phyloP scores from a whole-genome alignment of 2,888 invertebrate species.

The Ormyrus rosae region DNA sequence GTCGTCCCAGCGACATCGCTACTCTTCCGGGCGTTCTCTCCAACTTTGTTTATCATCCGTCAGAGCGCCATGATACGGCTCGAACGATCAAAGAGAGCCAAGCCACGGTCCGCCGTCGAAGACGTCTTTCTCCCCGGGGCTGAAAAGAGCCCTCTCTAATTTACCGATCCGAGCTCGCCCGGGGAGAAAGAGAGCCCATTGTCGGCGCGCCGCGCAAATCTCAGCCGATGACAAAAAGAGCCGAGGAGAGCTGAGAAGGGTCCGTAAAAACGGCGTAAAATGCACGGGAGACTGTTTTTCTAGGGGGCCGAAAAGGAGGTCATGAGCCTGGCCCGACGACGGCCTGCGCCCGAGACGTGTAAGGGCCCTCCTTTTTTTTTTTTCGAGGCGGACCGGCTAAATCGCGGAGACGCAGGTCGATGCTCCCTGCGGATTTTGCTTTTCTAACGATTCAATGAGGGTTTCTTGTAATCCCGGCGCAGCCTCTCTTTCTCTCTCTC shows the following conservation, averaged over 20 bases:
- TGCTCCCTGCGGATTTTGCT: conserved; percentile 13
- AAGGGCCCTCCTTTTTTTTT: conserved; percentile 12
- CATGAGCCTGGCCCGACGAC: conserved; percentile 11
- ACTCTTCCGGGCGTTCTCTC: background rate
- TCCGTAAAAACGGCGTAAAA: conserved; percentile 46
- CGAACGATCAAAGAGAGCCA: conserved; percentile 12
- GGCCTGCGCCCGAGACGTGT: too few relatives aligned
- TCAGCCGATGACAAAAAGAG: conserved; percentile 32
- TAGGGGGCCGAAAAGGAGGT: conserved; percentile 25
- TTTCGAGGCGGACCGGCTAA: background rate
- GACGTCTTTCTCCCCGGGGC: background rate
- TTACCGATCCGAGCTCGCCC: too few relatives aligned
- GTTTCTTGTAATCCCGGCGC: conserved; percentile 24
- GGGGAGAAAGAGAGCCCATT: background rate
- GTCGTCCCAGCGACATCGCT: too few relatives aligned
- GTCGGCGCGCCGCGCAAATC: conserved; percentile 31
- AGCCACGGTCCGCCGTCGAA: background rate
- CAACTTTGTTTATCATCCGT: conserved; percentile 42
- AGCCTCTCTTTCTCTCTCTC: too few relatives aligned
- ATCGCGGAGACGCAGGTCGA: background rate
- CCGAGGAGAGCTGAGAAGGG: conserved; percentile 33
- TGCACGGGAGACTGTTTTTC: conserved; percentile 23
- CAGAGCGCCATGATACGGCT: background rate
- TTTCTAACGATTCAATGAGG: conserved; percentile 25
- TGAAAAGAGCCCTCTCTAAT: background rate